A percentile compares a stretch with the other conserved stretches of the same genome.
phyloP scores from a whole-genome alignment of 2,888 invertebrate genomes.

The Ecliptopera silaceata region DNA sequence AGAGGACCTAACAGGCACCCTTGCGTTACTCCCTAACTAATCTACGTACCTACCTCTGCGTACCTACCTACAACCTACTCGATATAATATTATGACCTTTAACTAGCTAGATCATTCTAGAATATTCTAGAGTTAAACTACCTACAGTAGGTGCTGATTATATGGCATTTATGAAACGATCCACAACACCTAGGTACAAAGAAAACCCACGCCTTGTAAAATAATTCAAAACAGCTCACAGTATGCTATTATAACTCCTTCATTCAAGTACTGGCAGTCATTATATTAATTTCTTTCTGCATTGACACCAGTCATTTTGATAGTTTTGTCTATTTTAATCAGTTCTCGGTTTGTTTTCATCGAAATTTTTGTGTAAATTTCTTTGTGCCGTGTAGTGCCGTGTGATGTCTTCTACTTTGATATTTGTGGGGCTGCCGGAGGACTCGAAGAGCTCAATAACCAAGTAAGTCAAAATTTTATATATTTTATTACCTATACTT shows the following conservation, averaged over 20 bases:
- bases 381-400: constrained; percentile 46
- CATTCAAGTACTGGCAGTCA: constrained; percentile 54
- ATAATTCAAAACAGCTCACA: constrained; percentile 56
- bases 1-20: not conserved
- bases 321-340: constrained; percentile 21
- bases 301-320: constrained; percentile 44
- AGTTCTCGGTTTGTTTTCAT: constrained; percentile 31
- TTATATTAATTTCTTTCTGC: not conserved
- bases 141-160: not conserved
- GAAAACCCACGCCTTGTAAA: constrained; percentile 69
- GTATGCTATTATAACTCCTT: constrained; percentile 55
- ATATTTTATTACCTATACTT: no score
- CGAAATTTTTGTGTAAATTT: constrained; percentile 44
- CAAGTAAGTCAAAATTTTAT: constrained; percentile 55
- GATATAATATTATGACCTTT: not conserved
- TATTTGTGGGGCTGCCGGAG: constrained; percentile 83
- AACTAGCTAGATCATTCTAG: constrained; percentile 20
- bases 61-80: no score
- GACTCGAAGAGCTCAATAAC: constrained; percentile 85
- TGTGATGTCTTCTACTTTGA: constrained; percentile 85
- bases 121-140: constrained; percentile 35
- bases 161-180: constrained; percentile 46
- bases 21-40: constrained; percentile 1
- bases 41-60: no score
- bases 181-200: constrained; percentile 62